Conservation (phyloP, 2,888 invertebrate species). For the Dione vanillae region DNA sequence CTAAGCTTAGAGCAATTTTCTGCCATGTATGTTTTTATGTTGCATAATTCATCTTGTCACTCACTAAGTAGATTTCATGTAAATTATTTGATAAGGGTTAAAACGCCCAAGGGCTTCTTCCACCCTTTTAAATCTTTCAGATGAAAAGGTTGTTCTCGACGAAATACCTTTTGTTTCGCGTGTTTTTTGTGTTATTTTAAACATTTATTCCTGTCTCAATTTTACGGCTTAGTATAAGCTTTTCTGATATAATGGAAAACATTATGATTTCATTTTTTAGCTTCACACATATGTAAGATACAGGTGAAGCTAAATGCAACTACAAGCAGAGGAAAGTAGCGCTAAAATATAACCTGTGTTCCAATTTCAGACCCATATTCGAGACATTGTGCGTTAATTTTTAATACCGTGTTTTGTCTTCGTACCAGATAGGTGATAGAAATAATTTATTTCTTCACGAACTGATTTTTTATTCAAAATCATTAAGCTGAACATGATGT, state of each 20-base stretch:
- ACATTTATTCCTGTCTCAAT: constrained; percentile 1
- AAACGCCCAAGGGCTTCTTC: constrained; percentile 47
- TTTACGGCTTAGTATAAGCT: neutral
- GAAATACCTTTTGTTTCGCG: constrained; percentile 41
- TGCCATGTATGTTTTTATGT: constrained; percentile 47
- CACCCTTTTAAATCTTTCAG: constrained; percentile 50
- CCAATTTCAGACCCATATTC: no score
- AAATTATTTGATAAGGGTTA: constrained; percentile 53
- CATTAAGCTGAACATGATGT: no score
- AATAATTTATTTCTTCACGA: no score
- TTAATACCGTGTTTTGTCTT: no score
- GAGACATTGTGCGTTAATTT: no score
- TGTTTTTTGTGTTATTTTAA: constrained; percentile 23
- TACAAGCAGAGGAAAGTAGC: no score
- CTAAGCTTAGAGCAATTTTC: neutral
- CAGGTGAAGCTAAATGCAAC: no score
- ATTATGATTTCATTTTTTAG: neutral
- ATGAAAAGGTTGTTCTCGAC: constrained; percentile 47
- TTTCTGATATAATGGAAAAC: constrained; percentile 1
- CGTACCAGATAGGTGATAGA: no score
- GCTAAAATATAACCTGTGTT: no score
- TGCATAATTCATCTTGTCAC: constrained; percentile 47
- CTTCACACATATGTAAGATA: no score
- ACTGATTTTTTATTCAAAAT: no score
- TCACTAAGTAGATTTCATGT: constrained; percentile 51